Conservation (phyloP, 2,113 vertebrate genomes). For the Agapornis roseicollis region DNA sequence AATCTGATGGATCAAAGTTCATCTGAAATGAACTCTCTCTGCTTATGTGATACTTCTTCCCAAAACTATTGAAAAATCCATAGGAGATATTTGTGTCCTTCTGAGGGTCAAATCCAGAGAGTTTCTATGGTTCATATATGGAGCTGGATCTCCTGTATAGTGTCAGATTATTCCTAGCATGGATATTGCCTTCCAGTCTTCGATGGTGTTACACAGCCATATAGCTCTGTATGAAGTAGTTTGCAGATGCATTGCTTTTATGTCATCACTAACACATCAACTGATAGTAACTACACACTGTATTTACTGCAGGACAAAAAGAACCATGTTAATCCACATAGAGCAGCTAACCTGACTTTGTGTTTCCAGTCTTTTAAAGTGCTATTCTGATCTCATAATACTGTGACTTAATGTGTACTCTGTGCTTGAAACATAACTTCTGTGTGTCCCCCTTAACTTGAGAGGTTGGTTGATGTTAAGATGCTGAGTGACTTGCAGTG, state of each 20-base stretch:
- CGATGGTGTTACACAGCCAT: not conserved
- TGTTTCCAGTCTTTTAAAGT: not conserved
- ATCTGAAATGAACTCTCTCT: not conserved
- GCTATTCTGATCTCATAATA: not conserved
- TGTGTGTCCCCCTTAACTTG: not conserved
- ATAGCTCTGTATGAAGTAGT: not conserved
- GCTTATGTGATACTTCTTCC: not conserved
- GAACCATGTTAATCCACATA: not conserved
- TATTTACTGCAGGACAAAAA: not conserved
- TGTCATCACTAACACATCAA: fast-evolving
- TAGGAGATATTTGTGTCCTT: not conserved
- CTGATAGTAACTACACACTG: not conserved
- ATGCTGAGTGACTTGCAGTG: not conserved
- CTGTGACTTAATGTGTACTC: not conserved
- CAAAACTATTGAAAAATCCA: not conserved
- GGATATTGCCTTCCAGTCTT: not conserved
- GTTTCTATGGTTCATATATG: not conserved
- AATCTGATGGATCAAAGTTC: not conserved
- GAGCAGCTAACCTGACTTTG: not conserved
- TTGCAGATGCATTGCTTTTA: not conserved
- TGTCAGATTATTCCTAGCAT: not conserved
- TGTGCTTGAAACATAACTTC: not conserved
- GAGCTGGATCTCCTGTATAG: not conserved
- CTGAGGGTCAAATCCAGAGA: not conserved
- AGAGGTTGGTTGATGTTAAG: not conserved